Evolutionary conservation across 1,140 invertebrate genomes (phyloP), one percentile per base, ranked within the genome.

Genomic region (Orius insidiosus): DNA sequence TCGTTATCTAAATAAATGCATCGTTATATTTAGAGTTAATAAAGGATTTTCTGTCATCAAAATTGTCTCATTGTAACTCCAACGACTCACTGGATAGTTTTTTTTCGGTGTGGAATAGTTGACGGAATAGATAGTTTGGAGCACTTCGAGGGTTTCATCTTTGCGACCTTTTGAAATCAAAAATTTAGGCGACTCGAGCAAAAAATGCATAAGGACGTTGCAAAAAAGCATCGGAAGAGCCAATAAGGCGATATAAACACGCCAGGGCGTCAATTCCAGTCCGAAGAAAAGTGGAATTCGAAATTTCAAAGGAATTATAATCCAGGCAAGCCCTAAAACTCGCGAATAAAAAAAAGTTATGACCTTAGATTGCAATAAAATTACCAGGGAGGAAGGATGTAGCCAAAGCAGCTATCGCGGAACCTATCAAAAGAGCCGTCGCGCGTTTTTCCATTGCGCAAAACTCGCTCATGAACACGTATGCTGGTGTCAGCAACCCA

Each of bases 171-270:
- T 64, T 0, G 76, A 74, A 71, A 88, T 79, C 0, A 85, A 61
- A 59, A 81, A 87, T 60, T 85, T 85, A 4, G 84, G 83, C 56
- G 79, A 86, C 59, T 88, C 85, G 0, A 80, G 76, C 3, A 85
- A 66, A 52, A 77, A 76, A 37, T 70, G 64, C 39, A 83, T 69
- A 0, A 70, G 60, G 7, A 74, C 38, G 1, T 70, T 71, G 5
- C 74, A 72, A 4, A 78, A 51, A 0, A 85, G 53, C 15, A 72
- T 72, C 3, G 82, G 77, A 24, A 83, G 30, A 0, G 72, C 72
- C 43, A 72, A 70, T 0, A 70, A 50, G 5, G 76, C 63, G 0
- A 87, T 61, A 59, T 80, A 86, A 6, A 87, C 63, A 50, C 84
- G 72, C 84, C 84, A 89, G 1, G 76, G 76, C 13, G 24, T 44